These are phyloP conservation scores for Pheosia tremula DNA, from an alignment of 2,888 invertebrate species.

Conservation along the genomic window DNA sequence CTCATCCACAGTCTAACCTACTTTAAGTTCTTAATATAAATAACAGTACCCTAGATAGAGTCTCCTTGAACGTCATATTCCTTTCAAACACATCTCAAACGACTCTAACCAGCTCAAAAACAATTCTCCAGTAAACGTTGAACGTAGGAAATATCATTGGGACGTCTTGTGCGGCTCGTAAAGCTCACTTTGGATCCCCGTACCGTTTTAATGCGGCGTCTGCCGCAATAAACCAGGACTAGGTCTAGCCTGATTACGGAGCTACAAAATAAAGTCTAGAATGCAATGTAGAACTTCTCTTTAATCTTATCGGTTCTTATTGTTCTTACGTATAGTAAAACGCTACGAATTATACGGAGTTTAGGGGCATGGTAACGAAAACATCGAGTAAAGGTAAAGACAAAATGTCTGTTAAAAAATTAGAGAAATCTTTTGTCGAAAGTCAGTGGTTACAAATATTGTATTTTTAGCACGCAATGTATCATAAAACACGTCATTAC, in stretches of 20 bases:
- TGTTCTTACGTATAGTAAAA: neutral
- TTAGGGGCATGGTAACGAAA: no score
- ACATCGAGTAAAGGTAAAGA: no score
- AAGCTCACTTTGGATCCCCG: conserved; percentile 14
- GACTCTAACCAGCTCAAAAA: conserved; percentile 1
- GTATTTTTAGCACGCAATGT: no score
- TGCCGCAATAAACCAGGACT: conserved; percentile 16
- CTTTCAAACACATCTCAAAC: neutral
- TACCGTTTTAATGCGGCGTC: conserved; percentile 16
- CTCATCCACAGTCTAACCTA: neutral
- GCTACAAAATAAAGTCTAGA: conserved; percentile 5
- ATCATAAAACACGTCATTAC: no score
- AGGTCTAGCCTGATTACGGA: conserved; percentile 9
- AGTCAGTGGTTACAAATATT: no score
- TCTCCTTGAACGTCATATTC: neutral
- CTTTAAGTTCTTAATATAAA: conserved; percentile 3
- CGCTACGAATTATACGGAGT: no score
- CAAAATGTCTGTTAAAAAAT: no score
- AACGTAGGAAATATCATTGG: conserved; percentile 9
- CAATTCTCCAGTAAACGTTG: conserved; percentile 12
- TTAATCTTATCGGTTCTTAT: neutral
- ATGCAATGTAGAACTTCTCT: neutral
- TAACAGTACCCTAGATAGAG: neutral
- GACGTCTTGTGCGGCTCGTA: conserved; percentile 13
- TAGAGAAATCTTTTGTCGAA: no score